phyloP scores from a whole-genome alignment of 2,113 vertebrate genomes.

The Ia io region DNA sequence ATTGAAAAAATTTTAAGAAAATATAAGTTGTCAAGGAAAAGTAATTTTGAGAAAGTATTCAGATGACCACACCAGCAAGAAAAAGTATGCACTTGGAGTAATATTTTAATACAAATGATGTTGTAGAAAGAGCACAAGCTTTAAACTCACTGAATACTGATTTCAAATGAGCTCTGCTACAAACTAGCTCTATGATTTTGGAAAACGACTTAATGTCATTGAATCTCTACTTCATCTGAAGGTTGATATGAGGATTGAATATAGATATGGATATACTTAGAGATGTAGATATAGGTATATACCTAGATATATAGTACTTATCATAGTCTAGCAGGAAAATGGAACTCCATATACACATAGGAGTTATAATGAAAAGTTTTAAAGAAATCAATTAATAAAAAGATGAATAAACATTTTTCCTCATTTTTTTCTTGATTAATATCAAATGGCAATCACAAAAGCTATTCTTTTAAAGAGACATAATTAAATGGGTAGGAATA shows the following conservation, averaged over 20 bases:
- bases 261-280: not conserved
- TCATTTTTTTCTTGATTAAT: conserved; percentile 9
- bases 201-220: not conserved
- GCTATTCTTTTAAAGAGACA: not conserved
- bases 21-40: conserved; percentile 14
- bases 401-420: not conserved
- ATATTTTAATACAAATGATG: not conserved
- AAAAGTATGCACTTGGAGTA: not conserved
- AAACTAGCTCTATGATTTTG: not conserved
- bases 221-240: not conserved
- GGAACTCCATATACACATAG: not conserved
- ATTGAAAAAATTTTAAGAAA: conserved; percentile 24
- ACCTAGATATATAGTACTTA: not conserved
- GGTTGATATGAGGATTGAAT: not conserved
- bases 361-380: not conserved
- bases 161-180: not conserved
- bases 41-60: conserved; percentile 26
- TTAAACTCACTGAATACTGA: not conserved
- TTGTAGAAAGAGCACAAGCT: not conserved
- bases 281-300: not conserved
- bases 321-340: not conserved
- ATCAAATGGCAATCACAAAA: not conserved
- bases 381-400: not conserved
- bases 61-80: not conserved
- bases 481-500: not conserved